A percentile compares a stretch with the other conserved stretches of the same genome.
Evolutionary conservation across 1,140 invertebrate species (phyloP).

Genomic region (Aphaenogaster ashmeadi): DNA sequence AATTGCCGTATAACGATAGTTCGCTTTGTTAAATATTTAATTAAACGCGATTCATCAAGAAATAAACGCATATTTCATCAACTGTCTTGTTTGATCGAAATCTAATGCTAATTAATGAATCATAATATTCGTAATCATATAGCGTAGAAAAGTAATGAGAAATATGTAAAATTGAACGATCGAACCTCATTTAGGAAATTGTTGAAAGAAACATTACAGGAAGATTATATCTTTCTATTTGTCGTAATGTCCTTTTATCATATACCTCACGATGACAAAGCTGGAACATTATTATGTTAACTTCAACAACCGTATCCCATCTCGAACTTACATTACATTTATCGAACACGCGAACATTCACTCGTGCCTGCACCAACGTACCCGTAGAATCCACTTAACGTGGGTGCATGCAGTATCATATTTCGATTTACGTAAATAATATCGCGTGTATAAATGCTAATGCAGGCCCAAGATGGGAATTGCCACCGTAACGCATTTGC

Average conservation of each 20-base stretch:
- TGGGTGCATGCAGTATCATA: background rate
- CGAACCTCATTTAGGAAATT: background rate
- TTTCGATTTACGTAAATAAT: slow-evolving; percentile 44
- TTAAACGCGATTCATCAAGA: background rate
- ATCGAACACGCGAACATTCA: background rate
- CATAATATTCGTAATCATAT: background rate
- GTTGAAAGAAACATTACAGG: background rate
- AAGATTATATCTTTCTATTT: slow-evolving; percentile 24
- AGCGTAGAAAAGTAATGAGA: background rate
- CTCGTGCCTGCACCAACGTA: background rate
- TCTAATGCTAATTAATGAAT: background rate
- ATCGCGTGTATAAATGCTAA: slow-evolving; percentile 40
- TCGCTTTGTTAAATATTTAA: background rate
- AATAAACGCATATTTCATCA: background rate
- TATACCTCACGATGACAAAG: background rate
- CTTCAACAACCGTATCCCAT: background rate
- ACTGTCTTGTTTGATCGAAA: background rate
- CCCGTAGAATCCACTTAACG: slow-evolving; percentile 12
- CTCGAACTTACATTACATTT: background rate
- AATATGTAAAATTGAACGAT: background rate
- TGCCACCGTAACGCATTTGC: slow-evolving; percentile 27
- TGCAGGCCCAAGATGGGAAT: background rate
- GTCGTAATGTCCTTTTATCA: background rate
- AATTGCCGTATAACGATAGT: background rate
- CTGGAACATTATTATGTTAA: background rate